A percentile compares a stretch with the other conserved stretches of the same genome.
Conservation (phyloP, 2,888 invertebrate species). For the Ptilodon capucinus region DNA sequence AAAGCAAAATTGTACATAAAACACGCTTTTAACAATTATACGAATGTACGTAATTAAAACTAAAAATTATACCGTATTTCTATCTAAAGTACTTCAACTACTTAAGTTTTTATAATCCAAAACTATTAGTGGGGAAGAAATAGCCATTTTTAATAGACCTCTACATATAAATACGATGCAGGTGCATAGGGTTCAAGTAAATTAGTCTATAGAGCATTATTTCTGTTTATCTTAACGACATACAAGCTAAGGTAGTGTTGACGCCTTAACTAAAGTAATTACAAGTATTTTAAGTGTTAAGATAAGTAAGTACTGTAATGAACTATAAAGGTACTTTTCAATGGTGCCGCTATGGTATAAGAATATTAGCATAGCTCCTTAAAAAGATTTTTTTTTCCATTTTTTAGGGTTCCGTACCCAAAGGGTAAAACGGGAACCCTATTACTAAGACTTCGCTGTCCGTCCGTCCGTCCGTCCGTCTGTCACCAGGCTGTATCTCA, state of each 20-base stretch:
- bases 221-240: slow-evolving; percentile 37
- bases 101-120: slow-evolving; percentile 37
- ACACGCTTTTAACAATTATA: slow-evolving; percentile 12
- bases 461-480: too few relatives aligned
- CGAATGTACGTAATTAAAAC: slow-evolving; percentile 31
- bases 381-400: too few relatives aligned
- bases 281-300: slow-evolving; percentile 28
- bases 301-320: slow-evolving; percentile 26
- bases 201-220: slow-evolving; percentile 7
- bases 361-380: too few relatives aligned
- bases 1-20: neutral
- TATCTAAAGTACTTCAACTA: slow-evolving; percentile 32
- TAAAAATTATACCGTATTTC: slow-evolving; percentile 15
- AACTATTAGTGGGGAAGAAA: slow-evolving; percentile 23
- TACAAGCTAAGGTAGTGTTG: slow-evolving; percentile 31
- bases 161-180: neutral
- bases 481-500: too few relatives aligned
- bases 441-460: too few relatives aligned
- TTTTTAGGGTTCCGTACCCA: too few relatives aligned
- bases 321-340: slow-evolving; percentile 10
- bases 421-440: too few relatives aligned
- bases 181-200: slow-evolving; percentile 7
- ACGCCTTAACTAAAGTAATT: slow-evolving; percentile 35
- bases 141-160: slow-evolving; percentile 16
- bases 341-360: neutral